phyloP scores from a whole-genome alignment of 2,888 invertebrate species.

The Stenolophus ochropezus region DNA sequence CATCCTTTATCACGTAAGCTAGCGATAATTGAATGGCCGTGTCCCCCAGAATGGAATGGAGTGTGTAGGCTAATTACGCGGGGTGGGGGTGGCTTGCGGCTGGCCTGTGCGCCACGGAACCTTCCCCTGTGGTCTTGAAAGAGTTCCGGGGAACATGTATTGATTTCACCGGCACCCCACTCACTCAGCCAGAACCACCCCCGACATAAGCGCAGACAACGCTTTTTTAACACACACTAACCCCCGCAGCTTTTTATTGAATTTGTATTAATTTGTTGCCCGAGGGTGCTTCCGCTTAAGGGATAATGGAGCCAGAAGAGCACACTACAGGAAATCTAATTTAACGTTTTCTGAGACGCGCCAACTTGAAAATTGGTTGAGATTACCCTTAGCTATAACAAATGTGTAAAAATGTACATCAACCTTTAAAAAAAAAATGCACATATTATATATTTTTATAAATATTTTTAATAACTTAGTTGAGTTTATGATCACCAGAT shows the following conservation, averaged over 20 bases:
- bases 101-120: constrained; percentile 25
- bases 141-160: constrained; percentile 60
- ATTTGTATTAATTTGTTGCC: not conserved
- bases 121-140: constrained; percentile 54
- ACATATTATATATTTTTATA: no score
- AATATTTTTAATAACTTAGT: no score
- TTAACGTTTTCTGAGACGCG: not conserved
- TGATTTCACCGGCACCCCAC: constrained; percentile 52
- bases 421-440: no score
- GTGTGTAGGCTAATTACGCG: constrained; percentile 16
- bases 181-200: not conserved
- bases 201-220: constrained; percentile 26
- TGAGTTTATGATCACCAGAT: no score
- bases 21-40: no score
- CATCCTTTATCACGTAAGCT: no score
- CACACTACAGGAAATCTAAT: not conserved
- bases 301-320: not conserved
- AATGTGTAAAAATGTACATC: no score
- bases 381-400: not conserved
- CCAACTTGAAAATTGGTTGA: not conserved
- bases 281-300: not conserved
- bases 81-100: constrained; percentile 31
- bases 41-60: not conserved
- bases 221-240: not conserved
- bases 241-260: not conserved